A percentile compares a stretch with the other conserved stretches of the same genome.
Conservation (phyloP, 1,140 invertebrate genomes). For the Asbolus verrucosus region DNA sequence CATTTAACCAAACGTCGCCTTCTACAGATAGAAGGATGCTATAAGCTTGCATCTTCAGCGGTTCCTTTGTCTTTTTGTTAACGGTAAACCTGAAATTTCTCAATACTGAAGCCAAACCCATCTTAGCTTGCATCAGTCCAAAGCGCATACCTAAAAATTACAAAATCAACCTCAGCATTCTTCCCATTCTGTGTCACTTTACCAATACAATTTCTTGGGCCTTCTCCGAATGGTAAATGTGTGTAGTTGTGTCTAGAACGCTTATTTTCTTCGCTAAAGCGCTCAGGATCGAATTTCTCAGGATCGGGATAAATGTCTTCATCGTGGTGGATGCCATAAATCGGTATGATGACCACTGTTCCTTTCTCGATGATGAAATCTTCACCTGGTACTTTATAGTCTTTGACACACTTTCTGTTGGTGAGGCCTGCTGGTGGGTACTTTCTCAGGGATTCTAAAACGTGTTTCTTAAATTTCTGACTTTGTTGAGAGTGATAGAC, state of each 20-base stretch:
- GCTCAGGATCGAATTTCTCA: conserved; percentile 53
- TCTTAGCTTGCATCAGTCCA: too few species aligned
- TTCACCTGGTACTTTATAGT: conserved; percentile 64
- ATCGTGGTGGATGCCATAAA: not conserved
- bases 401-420: conserved; percentile 62
- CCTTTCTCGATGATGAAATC: conserved; percentile 65
- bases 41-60: too few species aligned
- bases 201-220: not conserved
- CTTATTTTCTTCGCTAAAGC: not conserved
- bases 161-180: too few species aligned
- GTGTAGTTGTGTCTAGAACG: not conserved
- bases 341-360: conserved; percentile 53
- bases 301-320: not conserved
- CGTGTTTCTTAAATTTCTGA: not conserved
- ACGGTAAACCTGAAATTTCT: too few species aligned
- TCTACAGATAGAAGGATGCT: too few species aligned
- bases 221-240: not conserved
- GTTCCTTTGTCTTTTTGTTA: too few species aligned
- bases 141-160: too few species aligned
- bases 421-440: conserved; percentile 68
- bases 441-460: conserved; percentile 67
- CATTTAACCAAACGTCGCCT: too few species aligned
- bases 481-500: not conserved
- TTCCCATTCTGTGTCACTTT: too few species aligned
- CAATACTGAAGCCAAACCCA: too few species aligned